A percentile compares a stretch with the other conserved stretches of the same genome.
Evolutionary conservation across 2,888 invertebrate species (phyloP).

Genomic region (Chelonus formosanus): DNA sequence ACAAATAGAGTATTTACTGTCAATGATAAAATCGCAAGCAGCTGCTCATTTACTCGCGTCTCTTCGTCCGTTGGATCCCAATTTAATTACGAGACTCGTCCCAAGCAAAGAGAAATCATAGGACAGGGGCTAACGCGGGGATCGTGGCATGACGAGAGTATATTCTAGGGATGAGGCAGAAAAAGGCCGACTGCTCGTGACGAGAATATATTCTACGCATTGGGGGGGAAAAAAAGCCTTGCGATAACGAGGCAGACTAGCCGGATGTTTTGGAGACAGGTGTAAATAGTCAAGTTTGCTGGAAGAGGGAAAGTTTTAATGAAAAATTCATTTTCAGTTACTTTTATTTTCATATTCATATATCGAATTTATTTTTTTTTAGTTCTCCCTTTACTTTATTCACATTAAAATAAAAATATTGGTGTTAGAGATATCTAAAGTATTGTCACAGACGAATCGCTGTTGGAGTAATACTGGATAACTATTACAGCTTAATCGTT

Average conservation of each 20-base stretch:
- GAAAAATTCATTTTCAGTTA: too few relatives aligned
- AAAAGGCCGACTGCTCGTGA: constrained; percentile 5
- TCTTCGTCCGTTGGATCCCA: constrained; percentile 10
- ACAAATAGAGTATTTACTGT: too few relatives aligned
- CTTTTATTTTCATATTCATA: too few relatives aligned
- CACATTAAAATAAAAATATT: too few relatives aligned
- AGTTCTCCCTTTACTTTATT: too few relatives aligned
- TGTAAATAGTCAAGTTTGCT: constrained; percentile 9
- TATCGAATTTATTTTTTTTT: too few relatives aligned
- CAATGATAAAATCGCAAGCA: too few relatives aligned
- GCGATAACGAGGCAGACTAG: constrained; percentile 23
- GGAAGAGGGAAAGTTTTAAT: too few relatives aligned
- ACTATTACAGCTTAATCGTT: too few relatives aligned
- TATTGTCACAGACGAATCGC: too few relatives aligned
- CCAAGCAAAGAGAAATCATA: constrained; percentile 11
- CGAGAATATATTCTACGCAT: constrained; percentile 18
- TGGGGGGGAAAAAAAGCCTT: constrained; percentile 30
- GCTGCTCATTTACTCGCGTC: constrained; percentile 17
- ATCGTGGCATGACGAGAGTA: constrained; percentile 20
- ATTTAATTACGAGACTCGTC: constrained; percentile 36
- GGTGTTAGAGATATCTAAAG: too few relatives aligned
- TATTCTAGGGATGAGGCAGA: constrained; percentile 19
- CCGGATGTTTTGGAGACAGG: constrained; percentile 20
- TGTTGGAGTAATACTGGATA: too few relatives aligned
- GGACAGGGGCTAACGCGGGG: neutral